Conservation (phyloP, 2,113 vertebrate genomes). For the Nibea albiflora region DNA sequence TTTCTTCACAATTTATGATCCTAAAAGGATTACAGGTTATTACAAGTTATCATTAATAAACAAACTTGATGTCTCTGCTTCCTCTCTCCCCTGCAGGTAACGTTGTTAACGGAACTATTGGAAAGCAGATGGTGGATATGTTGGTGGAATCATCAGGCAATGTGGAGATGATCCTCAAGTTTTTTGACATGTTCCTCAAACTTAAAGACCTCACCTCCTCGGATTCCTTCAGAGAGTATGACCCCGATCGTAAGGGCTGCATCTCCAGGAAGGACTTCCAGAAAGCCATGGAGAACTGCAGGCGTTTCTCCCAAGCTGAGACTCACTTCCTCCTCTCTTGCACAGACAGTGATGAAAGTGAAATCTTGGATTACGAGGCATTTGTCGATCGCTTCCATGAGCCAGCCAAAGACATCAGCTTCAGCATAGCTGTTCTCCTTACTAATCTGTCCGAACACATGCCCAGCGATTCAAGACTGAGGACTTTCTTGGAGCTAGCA, state of each 20-base stretch:
- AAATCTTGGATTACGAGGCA: conserved; percentile 91
- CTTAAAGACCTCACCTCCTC: conserved; percentile 95
- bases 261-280: conserved; percentile 95
- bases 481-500: conserved; percentile 91
- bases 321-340: conserved; percentile 93
- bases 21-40: neutral
- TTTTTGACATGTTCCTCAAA: conserved; percentile 98
- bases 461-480: conserved; percentile 90
- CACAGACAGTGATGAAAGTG: conserved; percentile 88
- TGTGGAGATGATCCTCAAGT: conserved; percentile 96
- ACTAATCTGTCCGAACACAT: conserved; percentile 98
- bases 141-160: conserved; percentile 95
- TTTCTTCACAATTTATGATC: neutral
- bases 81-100: conserved; percentile 85
- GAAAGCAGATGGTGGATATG: conserved; percentile 99
- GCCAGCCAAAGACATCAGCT: conserved; percentile 96
- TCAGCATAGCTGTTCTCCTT: conserved; percentile 93
- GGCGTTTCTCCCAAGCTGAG: conserved; percentile 90
- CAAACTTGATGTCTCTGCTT: neutral
- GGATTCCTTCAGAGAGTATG: conserved; percentile 91
- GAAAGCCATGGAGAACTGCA: conserved; percentile 94
- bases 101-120: conserved; percentile 95
- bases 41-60: neutral
- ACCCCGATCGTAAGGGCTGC: conserved; percentile 90
- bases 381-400: conserved; percentile 95